Percentiles rank a stretch among this genome's conserved stretches.
These are phyloP conservation scores for Marmota monax DNA, from an alignment of 2,113 vertebrate species.

Conservation along the genomic window DNA sequence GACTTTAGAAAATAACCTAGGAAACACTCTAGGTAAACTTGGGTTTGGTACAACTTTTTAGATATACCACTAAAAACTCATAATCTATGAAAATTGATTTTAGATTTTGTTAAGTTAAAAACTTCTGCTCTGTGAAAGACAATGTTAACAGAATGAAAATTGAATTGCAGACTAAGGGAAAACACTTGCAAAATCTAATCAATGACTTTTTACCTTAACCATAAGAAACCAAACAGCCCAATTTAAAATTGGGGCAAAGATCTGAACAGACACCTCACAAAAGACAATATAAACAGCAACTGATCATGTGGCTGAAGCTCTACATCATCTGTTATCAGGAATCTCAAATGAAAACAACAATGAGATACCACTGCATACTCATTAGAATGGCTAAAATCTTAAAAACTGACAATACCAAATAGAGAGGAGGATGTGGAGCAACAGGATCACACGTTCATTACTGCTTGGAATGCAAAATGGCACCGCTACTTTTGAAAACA, in stretches of 20 bases:
- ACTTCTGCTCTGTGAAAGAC: neutral
- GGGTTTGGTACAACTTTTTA: neutral
- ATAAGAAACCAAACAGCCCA: conserved; percentile 21
- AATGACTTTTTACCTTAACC: neutral
- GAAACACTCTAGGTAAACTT: neutral
- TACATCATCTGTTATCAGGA: neutral
- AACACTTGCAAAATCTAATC: neutral
- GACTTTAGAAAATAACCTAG: conserved; percentile 1
- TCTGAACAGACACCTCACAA: neutral
- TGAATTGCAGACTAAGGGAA: neutral
- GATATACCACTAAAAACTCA: neutral
- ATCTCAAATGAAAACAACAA: neutral
- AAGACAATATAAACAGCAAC: neutral
- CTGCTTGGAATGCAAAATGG: neutral
- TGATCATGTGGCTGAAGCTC: neutral
- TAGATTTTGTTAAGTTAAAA: neutral
- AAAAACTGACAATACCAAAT: neutral
- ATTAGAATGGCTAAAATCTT: neutral
- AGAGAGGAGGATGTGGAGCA: neutral
- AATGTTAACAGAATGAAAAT: neutral
- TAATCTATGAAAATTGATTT: neutral
- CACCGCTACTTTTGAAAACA: neutral
- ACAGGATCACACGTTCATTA: neutral
- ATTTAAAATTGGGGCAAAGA: neutral
- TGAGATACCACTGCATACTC: neutral